Base-by-base conservation (phyloP, 2,797 vertebrate genomes). In the Cephalopachus bancanus region DNA sequence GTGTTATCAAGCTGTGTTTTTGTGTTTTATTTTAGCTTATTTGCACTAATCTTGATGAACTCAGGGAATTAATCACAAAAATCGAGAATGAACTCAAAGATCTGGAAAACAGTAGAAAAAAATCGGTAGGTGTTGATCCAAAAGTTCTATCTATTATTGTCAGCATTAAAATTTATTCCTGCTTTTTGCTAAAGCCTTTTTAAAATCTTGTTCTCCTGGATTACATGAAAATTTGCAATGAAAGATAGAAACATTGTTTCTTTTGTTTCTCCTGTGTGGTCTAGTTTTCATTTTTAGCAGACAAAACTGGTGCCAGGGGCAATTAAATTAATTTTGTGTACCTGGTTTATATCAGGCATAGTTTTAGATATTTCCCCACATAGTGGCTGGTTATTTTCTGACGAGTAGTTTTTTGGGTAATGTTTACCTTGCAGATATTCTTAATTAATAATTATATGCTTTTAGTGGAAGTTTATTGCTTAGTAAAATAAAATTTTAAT, bases 71-170 rank as follows among this genome's bases (percentile, higher is more conserved):
- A 97, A 99, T 99, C 98, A 99, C 99, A 98, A 99, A 99, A 99
- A 99, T 99, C 91, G 99, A 99, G 97, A 99, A 99, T 98, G 99
- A 99, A 98, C 99, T 99, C 92, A 99, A 99, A 98, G 99, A 99
- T 98, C 98, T 99, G 98, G 99, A 99, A 97, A 99, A 99, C 98
- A 98, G 98, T 98, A 99, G 99, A 98, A 99, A 99, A 99, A 99
- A 99, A 99, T 99, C 99, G 99, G 99, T 99, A 99, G 99, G 99
- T 99, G 98, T 98, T 95, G 87, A 98, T 98, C 97, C 96, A 97
- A 97, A 98, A 97, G 97, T 98, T 98, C 97, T 97, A 89, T 93
- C 96, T 98, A 1, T 98, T 91, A 95, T 96, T 97, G 79, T 98
- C 89, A 92, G 72, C 98, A 78, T 97, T 98, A 94, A 98, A 97